Base-by-base conservation (phyloP, 2,113 vertebrate species). In the Anguilla rostrata region DNA sequence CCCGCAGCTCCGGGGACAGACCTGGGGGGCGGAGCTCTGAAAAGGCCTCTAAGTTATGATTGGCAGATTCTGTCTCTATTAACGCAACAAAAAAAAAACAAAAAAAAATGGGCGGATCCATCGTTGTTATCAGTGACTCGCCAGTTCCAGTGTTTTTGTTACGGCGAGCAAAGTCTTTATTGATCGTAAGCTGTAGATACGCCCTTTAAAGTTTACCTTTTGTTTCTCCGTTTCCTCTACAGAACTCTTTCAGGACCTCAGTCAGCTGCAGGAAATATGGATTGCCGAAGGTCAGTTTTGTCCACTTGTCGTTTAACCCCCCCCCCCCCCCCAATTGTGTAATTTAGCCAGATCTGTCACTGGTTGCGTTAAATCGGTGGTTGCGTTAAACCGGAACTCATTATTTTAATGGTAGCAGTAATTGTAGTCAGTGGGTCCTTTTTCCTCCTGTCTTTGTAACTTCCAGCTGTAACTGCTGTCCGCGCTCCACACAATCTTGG, bases 211-310 rank as follows among this genome's bases (percentile, higher is more conserved):
- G 39, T 39, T 5, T 86, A 63, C 57, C 11, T 56, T 34, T 87
- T 20, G 82, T 15, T 29, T 3, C 84, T 1, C n/a, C 29, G n/a
- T 86, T 8, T 87, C 57, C 46, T 85, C 40, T 88, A 71, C 89
- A 99, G 98, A 99, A 92, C 96, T 99, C 90, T 99, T 99, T 94
- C 98, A 99, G 93, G 98, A 99, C 94, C 97, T 99, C 91, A 98
- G 98, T 93, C 98, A 97, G 92, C 97, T 99, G 83, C 98, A 99
- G 88, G 98, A 99, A 94, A 97, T 98, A 95, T 99, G 98, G 98
- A 97, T 99, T 88, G 98, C 98, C 89, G 98, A 99, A 97, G 96
- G 94, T 97, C 89, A 90, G 91, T 89, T 90, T 84, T 53, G 78
- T 43, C 46, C 11, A 29, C 20, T 8, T 39, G 15, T 20, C 41